Base-by-base conservation (phyloP, 1,140 invertebrate species). In the Aleiodes sp. region DNA sequence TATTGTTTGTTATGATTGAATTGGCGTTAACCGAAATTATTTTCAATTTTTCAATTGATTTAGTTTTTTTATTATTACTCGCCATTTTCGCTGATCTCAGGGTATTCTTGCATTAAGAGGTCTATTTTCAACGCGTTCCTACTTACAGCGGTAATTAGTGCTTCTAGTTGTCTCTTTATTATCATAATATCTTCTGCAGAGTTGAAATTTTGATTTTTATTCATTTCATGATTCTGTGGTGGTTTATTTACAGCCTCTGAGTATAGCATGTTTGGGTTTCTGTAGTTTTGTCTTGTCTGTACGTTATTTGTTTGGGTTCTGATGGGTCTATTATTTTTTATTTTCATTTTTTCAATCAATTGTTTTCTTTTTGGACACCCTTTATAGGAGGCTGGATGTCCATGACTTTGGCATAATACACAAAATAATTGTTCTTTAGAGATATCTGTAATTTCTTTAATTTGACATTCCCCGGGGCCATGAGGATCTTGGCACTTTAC, bases 21-120 rank as follows among this genome's bases (percentile, higher is more conserved):
- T 68, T 68, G 1, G 59, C 66, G 26, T 68, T 68, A 26, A 68
- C 59, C 1, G 66, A 59, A 0, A 68, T 60, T 68, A 68, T 16
- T 61, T 43, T 60, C 1, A 68, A 12, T 28, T 61, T 41, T 39
- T 59, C 16, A 9, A 57, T 14, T n/a, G 2, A 3, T 0, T 28
- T 24, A 57, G 12, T 52, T 3, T 28, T 31, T 26, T 6, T 46
- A n/a, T 35, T 1, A 2, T 24, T 2, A 26, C 26, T 8, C 19
- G 7, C 6, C 26, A 4, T 60, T 12, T 14, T n/a, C 41, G 4
- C 4, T 4, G n/a, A 46, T 46, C 21, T 16, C 41, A 26, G 4
- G n/a, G 1, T 24, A 35, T 21, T 64, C 31, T 1, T 57, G 24
- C 24, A 61, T 59, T 39, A 6, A 14, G 12, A 62, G 31, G 1